Evolutionary conservation across 2,888 invertebrate species (phyloP).

Genomic region (Meliscaeva auricollis): DNA sequence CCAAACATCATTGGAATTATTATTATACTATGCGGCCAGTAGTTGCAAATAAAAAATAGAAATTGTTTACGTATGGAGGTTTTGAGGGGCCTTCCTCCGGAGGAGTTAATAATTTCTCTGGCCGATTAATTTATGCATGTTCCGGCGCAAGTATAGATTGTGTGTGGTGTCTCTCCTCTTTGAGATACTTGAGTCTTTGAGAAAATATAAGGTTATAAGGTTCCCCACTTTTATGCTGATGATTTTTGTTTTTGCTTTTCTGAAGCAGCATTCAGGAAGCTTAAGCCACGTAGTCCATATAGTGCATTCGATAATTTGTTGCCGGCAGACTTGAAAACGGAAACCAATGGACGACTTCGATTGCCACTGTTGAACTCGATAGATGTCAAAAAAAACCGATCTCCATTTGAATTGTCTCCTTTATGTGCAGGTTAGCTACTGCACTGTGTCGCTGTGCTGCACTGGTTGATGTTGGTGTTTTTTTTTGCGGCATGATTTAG

Average conservation of each 20-base stretch:
- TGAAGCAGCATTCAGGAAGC: constrained; percentile 67
- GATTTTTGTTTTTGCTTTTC: constrained; percentile 18
- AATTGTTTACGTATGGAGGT: constrained; percentile 50
- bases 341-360: constrained; percentile 49
- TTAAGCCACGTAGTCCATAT: constrained; percentile 61
- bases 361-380: constrained; percentile 48
- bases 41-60: constrained; percentile 49
- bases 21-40: constrained; percentile 5
- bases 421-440: constrained; percentile 45
- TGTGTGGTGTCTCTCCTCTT: constrained; percentile 12
- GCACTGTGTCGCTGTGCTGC: constrained; percentile 12
- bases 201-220: constrained; percentile 50
- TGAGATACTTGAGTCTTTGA: constrained; percentile 41
- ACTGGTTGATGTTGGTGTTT: constrained; percentile 11
- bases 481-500: constrained; percentile 58
- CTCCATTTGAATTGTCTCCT: constrained; percentile 60
- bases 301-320: constrained; percentile 65
- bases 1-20: constrained; percentile 63
- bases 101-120: constrained; percentile 15
- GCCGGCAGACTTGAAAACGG: constrained; percentile 57
- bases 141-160: not conserved
- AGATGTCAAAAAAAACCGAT: constrained; percentile 71
- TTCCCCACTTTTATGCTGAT: constrained; percentile 34
- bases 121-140: constrained; percentile 31
- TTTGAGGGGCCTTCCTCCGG: constrained; percentile 1